Percentiles rank a stretch among this genome's conserved stretches.
phyloP scores from a whole-genome alignment of 2,888 invertebrate species.

The Bombylius discolor region DNA sequence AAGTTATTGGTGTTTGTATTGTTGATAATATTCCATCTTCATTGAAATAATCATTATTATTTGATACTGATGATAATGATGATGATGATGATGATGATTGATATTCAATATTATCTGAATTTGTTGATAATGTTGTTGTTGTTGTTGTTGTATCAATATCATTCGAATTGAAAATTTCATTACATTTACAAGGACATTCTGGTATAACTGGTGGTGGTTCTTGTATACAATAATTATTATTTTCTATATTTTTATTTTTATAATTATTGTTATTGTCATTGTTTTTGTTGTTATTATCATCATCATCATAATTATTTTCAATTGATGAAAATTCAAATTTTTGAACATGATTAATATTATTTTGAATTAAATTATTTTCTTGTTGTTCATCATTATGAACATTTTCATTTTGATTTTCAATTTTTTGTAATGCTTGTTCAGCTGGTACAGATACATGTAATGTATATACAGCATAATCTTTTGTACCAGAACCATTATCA shows the following conservation, averaged over 20 bases:
- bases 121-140: too few relatives aligned
- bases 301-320: constrained; percentile 27
- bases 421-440: constrained; percentile 21
- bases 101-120: too few relatives aligned
- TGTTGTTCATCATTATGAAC: constrained; percentile 29
- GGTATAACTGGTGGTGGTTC: constrained; percentile 35
- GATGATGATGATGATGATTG: not conserved
- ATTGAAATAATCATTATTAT: not conserved
- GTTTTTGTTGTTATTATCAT: constrained; percentile 27
- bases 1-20: not conserved
- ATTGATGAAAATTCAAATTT: not conserved
- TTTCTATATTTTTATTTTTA: not conserved
- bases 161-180: not conserved
- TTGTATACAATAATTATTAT: constrained; percentile 22
- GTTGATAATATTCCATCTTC: not conserved
- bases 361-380: constrained; percentile 13
- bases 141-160: not conserved
- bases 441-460: constrained; percentile 70
- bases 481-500: constrained; percentile 43
- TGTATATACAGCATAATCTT: constrained; percentile 57
- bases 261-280: not conserved
- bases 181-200: constrained; percentile 25
- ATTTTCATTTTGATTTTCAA: constrained; percentile 25
- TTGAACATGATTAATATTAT: constrained; percentile 3
- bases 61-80: not conserved